Evolutionary conservation across 2,113 vertebrate genomes (phyloP).

Genomic region (Bungarus multicinctus): DNA sequence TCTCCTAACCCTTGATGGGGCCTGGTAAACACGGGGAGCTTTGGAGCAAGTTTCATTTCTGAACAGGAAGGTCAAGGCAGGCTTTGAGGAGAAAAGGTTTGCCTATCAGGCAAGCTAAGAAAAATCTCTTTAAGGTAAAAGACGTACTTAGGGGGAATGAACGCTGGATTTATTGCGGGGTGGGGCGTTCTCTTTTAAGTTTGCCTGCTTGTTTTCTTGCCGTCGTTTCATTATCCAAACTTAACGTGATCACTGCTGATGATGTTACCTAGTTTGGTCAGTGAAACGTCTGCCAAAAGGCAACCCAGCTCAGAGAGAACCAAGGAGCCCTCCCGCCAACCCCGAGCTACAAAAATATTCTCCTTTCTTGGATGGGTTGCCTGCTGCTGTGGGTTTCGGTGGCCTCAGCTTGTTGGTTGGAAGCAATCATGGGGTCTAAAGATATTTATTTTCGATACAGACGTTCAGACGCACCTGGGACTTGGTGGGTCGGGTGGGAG

Average conservation of each 20-base stretch:
- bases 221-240: neutral
- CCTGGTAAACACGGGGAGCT: rapidly evolving
- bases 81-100: neutral
- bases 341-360: neutral
- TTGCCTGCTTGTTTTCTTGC: neutral
- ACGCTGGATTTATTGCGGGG: neutral
- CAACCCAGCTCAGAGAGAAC: neutral
- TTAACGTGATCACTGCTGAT: neutral
- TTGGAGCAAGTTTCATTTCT: neutral
- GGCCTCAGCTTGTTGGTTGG: neutral
- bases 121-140: neutral
- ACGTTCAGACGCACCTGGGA: neutral
- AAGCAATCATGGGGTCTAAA: neutral
- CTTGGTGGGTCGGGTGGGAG: neutral
- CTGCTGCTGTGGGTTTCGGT: neutral
- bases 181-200: neutral
- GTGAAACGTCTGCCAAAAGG: neutral
- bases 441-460: neutral
- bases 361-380: neutral
- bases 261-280: neutral
- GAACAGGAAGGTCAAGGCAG: neutral
- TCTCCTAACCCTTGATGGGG: no score
- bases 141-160: neutral
- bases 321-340: neutral
- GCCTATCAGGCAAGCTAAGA: neutral